These are phyloP conservation scores for Watsonalla cultraria DNA, from an alignment of 2,888 invertebrate species.

Conservation along the genomic window DNA sequence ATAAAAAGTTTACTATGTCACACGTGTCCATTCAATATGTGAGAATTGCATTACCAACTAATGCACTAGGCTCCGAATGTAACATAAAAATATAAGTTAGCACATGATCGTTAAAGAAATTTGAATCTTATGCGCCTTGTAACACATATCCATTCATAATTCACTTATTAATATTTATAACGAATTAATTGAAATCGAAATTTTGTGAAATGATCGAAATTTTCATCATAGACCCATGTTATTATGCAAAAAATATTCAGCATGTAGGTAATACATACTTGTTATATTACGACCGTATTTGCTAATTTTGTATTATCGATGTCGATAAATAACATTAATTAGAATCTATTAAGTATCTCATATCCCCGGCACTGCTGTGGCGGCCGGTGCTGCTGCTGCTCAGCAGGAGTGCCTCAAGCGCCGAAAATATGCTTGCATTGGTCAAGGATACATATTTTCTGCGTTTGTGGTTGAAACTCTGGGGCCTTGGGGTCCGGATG, in stretches of 20 bases:
- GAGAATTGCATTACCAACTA: not conserved
- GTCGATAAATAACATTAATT: not conserved
- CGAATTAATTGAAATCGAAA: conserved; percentile 13
- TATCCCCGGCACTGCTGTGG: too few relatives aligned
- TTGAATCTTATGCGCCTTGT: not conserved
- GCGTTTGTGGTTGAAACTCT: too few relatives aligned
- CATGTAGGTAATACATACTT: not conserved
- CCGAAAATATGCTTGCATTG: too few relatives aligned
- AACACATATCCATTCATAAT: conserved; percentile 1
- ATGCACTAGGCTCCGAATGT: not conserved
- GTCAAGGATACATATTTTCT: too few relatives aligned
- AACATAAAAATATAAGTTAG: not conserved
- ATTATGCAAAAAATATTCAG: conserved; percentile 12
- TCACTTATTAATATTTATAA: conserved; percentile 14
- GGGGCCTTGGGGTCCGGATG: too few relatives aligned
- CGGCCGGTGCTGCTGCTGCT: too few relatives aligned
- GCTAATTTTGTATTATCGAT: not conserved
- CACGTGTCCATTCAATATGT: too few relatives aligned
- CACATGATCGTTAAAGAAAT: not conserved
- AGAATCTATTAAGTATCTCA: too few relatives aligned
- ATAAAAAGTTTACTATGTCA: too few relatives aligned
- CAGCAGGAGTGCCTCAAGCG: too few relatives aligned
- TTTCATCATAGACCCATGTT: conserved; percentile 16
- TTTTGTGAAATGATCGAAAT: conserved; percentile 17
- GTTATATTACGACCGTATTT: not conserved